phyloP scores from a whole-genome alignment of 1,140 invertebrate species.

The Palaemon carinicauda region DNA sequence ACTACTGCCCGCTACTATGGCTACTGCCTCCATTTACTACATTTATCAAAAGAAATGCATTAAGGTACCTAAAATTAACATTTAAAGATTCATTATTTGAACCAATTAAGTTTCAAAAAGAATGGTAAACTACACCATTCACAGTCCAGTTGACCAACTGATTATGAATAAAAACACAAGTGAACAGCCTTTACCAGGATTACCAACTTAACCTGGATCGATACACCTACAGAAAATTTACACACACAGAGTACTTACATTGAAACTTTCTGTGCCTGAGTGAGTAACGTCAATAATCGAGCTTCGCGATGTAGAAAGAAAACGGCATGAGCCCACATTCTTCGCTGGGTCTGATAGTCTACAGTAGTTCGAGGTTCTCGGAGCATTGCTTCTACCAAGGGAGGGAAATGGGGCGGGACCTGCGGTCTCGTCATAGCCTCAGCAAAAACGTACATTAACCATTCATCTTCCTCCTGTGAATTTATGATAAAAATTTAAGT shows the following conservation, averaged over 20 bases:
- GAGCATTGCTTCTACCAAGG: constrained; percentile 63
- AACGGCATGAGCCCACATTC: constrained; percentile 65
- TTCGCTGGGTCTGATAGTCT: constrained; percentile 63
- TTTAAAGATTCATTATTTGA: too few relatives aligned
- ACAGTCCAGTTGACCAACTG: too few relatives aligned
- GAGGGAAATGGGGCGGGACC: constrained; percentile 61
- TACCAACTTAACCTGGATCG: too few relatives aligned
- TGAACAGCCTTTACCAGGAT: too few relatives aligned
- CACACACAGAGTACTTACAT: constrained; percentile 62
- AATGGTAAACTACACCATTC: too few relatives aligned
- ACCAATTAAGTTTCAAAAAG: too few relatives aligned
- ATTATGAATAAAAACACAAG: too few relatives aligned
- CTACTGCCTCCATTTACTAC: too few relatives aligned
- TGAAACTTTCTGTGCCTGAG: constrained; percentile 64
- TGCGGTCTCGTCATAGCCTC: constrained; percentile 58
- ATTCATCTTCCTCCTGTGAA: constrained; percentile 63
- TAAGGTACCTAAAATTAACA: too few relatives aligned
- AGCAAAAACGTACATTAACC: constrained; percentile 64
- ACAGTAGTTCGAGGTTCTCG: constrained; percentile 52
- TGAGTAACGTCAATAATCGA: constrained; percentile 62
- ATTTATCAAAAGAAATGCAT: too few relatives aligned
- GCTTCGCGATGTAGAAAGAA: constrained; percentile 64
- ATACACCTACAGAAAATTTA: too few relatives aligned
- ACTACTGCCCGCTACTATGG: too few relatives aligned
- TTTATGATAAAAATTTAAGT: not conserved